These are phyloP conservation scores for Cydia splendana DNA, from an alignment of 1,140 invertebrate genomes.

Conservation along the genomic window DNA sequence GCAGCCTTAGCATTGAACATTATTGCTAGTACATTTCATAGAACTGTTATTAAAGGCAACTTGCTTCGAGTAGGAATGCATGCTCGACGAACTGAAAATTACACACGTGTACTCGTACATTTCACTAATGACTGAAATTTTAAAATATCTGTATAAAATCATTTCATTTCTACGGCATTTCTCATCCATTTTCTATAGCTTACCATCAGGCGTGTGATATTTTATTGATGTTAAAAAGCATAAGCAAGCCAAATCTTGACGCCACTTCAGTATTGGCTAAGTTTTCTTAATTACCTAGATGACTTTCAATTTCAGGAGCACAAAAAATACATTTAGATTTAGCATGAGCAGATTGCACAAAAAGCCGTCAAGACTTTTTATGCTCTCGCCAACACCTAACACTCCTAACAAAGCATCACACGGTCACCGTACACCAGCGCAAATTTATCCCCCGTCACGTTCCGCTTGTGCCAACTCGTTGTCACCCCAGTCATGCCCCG, in stretches of 20 bases:
- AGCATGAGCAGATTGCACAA: too few relatives aligned
- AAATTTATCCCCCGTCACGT: slow-evolving; percentile 21
- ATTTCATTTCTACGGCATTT: too few relatives aligned
- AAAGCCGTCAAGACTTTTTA: too few relatives aligned
- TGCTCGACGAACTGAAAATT: neutral
- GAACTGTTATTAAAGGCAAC: neutral
- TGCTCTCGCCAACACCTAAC: neutral
- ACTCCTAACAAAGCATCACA: neutral
- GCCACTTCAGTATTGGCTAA: too few relatives aligned
- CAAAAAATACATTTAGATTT: too few relatives aligned
- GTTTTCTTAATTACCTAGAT: too few relatives aligned
- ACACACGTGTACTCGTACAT: neutral
- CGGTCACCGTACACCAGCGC: neutral
- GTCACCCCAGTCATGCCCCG: slow-evolving; percentile 27
- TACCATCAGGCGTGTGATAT: too few relatives aligned
- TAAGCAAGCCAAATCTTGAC: too few relatives aligned
- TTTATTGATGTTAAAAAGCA: too few relatives aligned
- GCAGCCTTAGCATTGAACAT: neutral
- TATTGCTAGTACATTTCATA: neutral
- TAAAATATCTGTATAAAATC: too few relatives aligned
- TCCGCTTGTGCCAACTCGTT: slow-evolving; percentile 20
- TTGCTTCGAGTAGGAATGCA: neutral
- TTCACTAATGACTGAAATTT: neutral
- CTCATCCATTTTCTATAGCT: too few relatives aligned
- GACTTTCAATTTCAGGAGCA: too few relatives aligned